Evolutionary conservation across 2,113 vertebrate genomes (phyloP).

Genomic region (Boulengeromyrus knoepffleri): DNA sequence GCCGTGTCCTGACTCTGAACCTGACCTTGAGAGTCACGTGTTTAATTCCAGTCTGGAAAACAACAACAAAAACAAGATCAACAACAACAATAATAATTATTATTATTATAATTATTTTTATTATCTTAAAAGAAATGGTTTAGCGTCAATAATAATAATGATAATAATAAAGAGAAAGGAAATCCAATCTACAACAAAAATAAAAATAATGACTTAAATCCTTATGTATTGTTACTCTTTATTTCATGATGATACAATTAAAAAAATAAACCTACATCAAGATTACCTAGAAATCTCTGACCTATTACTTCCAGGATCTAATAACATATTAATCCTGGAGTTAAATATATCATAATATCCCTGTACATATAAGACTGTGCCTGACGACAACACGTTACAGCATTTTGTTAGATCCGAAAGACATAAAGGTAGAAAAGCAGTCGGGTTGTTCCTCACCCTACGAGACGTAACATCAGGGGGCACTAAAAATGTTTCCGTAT

Average conservation of each 20-base stretch:
- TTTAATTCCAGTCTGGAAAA: background rate
- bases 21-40: conserved; percentile 12
- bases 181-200: background rate
- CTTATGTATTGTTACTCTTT: background rate
- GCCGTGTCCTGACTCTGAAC: background rate
- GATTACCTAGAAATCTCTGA: background rate
- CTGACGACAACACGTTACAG: background rate
- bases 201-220: background rate
- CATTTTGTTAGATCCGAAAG: background rate
- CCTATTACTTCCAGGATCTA: background rate
- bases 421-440: background rate
- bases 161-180: background rate
- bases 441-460: background rate
- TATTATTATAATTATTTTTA: background rate
- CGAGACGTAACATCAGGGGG: background rate
- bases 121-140: no score
- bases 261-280: background rate
- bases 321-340: background rate
- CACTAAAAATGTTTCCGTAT: background rate
- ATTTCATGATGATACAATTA: background rate
- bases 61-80: background rate
- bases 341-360: background rate
- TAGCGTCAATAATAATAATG: background rate
- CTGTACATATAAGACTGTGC: background rate
- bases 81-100: background rate